phyloP scores from a whole-genome alignment of 2,113 vertebrate species.

The Nanger granti region DNA sequence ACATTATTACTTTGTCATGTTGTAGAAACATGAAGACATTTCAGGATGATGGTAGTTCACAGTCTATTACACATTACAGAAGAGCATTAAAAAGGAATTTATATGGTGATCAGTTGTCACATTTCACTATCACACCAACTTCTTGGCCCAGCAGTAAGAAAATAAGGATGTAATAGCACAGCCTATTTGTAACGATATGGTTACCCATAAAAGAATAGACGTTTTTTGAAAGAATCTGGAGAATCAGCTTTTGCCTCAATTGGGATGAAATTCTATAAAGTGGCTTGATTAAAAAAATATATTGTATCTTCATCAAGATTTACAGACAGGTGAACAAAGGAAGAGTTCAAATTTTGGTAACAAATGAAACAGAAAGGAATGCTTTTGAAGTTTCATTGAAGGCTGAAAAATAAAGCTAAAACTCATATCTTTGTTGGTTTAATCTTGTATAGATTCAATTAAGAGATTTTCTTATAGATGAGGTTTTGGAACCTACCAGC shows the following conservation, averaged over 20 bases:
- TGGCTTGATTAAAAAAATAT: not conserved
- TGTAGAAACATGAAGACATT: slow-evolving; percentile 31
- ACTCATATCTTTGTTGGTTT: not conserved
- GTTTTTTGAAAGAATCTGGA: not conserved
- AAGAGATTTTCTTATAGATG: not conserved
- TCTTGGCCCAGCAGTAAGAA: not conserved
- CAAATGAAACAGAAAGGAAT: not conserved
- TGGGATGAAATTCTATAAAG: not conserved
- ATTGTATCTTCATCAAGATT: not conserved
- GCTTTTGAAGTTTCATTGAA: not conserved
- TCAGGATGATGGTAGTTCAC: slow-evolving; percentile 48
- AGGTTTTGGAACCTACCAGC: not conserved
- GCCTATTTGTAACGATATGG: not conserved
- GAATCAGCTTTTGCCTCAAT: not conserved
- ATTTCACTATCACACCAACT: slow-evolving; percentile 47
- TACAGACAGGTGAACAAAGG: not conserved
- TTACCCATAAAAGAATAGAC: not conserved
- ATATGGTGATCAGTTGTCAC: slow-evolving; percentile 5
- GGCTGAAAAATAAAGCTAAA: not conserved
- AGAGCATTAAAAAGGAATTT: not conserved
- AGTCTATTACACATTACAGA: not conserved
- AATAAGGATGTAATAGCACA: not conserved
- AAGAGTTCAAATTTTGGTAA: not conserved
- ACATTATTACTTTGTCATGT: slow-evolving; percentile 35
- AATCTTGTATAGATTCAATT: not conserved